Evolutionary conservation across 1,140 invertebrate species (phyloP), one percentile per base, ranked within the genome.

Genomic region (Drosophila malerkotliana): DNA sequence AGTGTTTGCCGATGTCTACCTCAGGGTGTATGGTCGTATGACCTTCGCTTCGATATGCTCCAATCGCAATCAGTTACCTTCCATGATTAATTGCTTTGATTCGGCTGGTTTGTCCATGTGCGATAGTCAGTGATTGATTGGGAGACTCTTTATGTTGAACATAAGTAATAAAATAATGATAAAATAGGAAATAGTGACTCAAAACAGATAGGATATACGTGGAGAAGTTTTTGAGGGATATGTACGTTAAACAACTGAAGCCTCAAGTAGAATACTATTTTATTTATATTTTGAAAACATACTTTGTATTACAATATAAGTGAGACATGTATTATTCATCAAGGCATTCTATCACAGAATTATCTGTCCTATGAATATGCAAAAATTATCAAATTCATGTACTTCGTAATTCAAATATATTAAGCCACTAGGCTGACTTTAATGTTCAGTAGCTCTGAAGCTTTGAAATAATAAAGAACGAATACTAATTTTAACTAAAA

Each of bases 11-110:
- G 30, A n/a, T 32, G 51, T 63, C 58, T 63, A 73, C 69, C 69
- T 26, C 21, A 34, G 30, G 41, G 34, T 37, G 10, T 37, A 37
- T 37, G 10, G 26, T 28, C 26, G 14, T 8, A 28, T 61, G 56
- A 72, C 69, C 68, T 72, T 72, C 55, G 32, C 34, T 41, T 26
- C 53, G 52, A 52, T 60, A 47, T 71, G 68, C 55, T 69, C 66
- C 15, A 72, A 32, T 26, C 69, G 52, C 59, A 73, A 73, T 73
- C 71, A 73, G 71, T 55, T 72, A 14, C 51, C 58, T 55, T 55
- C 69, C 59, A 32, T 73, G 44, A 73, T 73, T 73, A 74, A 73
- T 73, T 73, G 59, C 45, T 45, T 63, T 26, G 71, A 51, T 56
- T 55, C 59, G 44, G 58, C 45, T 61, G 51, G 34, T 37, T 51